Evolutionary conservation across 2,113 vertebrate genomes (phyloP).

Genomic region (Micronycteris hirsuta): DNA sequence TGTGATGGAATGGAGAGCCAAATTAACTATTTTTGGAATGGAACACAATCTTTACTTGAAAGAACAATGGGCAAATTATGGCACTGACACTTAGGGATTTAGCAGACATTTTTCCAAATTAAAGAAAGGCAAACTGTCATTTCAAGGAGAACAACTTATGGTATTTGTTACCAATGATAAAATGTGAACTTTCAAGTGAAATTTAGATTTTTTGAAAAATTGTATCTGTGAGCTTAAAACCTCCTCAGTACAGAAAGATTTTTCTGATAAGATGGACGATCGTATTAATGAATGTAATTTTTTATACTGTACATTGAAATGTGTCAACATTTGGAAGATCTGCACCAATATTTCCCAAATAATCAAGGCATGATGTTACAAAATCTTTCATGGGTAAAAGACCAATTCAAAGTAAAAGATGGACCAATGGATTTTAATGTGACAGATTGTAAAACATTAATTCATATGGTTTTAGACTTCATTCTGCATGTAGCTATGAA

Average conservation of each 20-base stretch:
- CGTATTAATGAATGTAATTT: background rate
- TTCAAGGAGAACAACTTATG: background rate
- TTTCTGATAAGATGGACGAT: background rate
- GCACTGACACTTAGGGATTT: background rate
- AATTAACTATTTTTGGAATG: background rate
- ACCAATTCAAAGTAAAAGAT: background rate
- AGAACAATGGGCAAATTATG: background rate
- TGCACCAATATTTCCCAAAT: background rate
- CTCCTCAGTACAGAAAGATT: background rate
- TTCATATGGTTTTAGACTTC: background rate
- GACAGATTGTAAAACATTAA: background rate
- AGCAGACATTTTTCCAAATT: background rate
- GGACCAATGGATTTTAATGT: background rate
- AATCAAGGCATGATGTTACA: background rate
- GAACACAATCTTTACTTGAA: background rate
- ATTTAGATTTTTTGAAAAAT: background rate
- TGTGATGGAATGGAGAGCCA: background rate
- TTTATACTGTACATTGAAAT: background rate
- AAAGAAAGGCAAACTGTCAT: background rate
- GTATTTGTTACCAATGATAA: background rate
- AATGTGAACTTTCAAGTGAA: background rate
- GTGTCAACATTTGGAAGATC: background rate
- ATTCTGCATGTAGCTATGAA: background rate
- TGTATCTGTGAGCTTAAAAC: background rate
- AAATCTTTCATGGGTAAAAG: background rate